phyloP scores from a whole-genome alignment of 2,888 invertebrate genomes.

The Antitype chi region DNA sequence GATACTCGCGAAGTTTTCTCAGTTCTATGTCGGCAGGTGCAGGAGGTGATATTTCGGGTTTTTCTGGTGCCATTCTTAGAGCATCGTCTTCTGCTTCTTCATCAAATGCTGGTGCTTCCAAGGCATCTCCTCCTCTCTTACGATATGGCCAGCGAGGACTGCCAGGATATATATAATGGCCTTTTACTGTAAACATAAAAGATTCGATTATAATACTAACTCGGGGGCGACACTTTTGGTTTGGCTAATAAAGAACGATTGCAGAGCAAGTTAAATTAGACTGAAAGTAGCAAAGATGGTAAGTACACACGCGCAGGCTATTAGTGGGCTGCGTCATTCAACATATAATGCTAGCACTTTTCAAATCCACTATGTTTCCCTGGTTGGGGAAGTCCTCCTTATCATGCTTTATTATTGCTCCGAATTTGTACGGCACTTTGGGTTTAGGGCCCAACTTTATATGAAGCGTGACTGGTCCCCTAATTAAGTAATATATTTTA shows the following conservation, averaged over 20 bases:
- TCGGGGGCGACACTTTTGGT: neutral
- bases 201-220: neutral
- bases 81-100: neutral
- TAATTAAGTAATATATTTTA: neutral
- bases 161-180: slow-evolving; percentile 28
- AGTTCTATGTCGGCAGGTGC: neutral
- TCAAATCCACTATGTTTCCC: neutral
- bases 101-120: neutral
- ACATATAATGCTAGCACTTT: neutral
- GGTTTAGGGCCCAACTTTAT: too few relatives aligned
- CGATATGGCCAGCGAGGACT: slow-evolving; percentile 25
- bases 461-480: too few relatives aligned
- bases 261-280: too few relatives aligned
- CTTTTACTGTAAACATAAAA: slow-evolving; percentile 42
- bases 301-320: neutral
- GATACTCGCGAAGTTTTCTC: neutral
- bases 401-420: too few relatives aligned
- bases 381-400: too few relatives aligned
- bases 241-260: neutral
- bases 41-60: neutral
- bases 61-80: neutral
- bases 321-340: neutral
- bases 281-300: neutral
- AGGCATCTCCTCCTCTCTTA: neutral
- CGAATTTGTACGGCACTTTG: too few relatives aligned